Base-by-base conservation (phyloP, 2,113 vertebrate genomes). In the Pyrgilauda ruficollis region DNA sequence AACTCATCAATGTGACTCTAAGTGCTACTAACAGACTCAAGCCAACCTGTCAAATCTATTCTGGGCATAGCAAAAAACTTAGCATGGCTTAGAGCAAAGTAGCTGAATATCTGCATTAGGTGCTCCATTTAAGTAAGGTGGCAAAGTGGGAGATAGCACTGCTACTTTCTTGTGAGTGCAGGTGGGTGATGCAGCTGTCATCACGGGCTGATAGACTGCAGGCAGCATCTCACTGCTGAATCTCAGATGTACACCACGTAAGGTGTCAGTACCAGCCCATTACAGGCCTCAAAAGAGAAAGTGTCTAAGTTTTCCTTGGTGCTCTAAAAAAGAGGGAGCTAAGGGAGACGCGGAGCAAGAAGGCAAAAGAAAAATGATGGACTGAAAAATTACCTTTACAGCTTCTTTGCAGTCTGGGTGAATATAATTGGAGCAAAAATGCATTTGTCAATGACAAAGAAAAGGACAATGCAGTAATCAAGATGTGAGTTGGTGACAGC, bases 361-460 rank as follows among this genome's bases (percentile, higher is more conserved):
- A 79, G 80, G 78, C 22, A 86, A 90, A 79, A 62, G 72, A 90
- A 96, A 94, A 86, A 41, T 84, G 86, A 90, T 67, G 56, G 86
- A 84, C 68, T 81, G 72, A 84, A 93, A 95, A 95, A 80, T 78
- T 13, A 84, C 90, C 68, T 84, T 90, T 90, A 58, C 61, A 81
- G 58, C 78, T 85, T 76, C 74, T 93, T 76, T 64, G 72, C 72
- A 77, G 79, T 59, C 68, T 63, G 11, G 19, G 27, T 84, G 90
- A 94, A 93, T 61, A 67, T 72, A 95, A 95, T 70, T 92, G 89
- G 93, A 95, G 90, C 30, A 84, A 90, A 96, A 93, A 88, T 26
- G 89, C 73, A 92, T 94, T 93, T 92, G 68, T 93, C 94, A 95
- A 92, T 82, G 77, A 69, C 66, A 89, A 92, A 88, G 87, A 88